Conservation (phyloP, 2,797 vertebrate species). For the Silurus lanzhouensis region DNA sequence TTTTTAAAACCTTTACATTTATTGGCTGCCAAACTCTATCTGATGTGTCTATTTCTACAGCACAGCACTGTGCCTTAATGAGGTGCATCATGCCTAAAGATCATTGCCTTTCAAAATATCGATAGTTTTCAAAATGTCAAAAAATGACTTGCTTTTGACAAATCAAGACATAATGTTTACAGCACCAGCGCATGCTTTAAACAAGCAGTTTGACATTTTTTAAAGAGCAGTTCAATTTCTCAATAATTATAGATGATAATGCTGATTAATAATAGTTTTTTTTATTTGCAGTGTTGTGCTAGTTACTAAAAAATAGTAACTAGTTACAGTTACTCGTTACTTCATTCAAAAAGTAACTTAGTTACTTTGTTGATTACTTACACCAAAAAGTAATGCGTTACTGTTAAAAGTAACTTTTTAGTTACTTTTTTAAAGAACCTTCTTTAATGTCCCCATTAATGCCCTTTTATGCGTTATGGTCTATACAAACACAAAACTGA, state of each 20-base stretch:
- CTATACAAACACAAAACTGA: no score
- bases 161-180: not conserved
- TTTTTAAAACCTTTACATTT: conserved; percentile 33
- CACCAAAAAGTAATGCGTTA: no score
- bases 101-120: conserved; percentile 38
- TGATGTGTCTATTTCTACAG: conserved; percentile 37
- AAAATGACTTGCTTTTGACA: not conserved
- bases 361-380: no score
- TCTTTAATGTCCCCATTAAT: no score
- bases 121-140: conserved; percentile 10
- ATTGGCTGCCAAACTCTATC: conserved; percentile 10
- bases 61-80: conserved; percentile 31
- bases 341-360: no score
- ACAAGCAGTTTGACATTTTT: not conserved
- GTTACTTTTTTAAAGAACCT: no score
- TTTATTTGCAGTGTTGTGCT: not conserved
- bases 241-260: not conserved
- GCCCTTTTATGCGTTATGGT: no score
- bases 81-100: conserved; percentile 28
- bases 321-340: no score
- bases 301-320: no score
- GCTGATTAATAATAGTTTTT: not conserved
- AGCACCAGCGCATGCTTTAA: not conserved
- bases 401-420: no score
- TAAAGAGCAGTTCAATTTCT: conserved; percentile 7